Conservation (phyloP, 35 echinoderm and acorn worm species). For the Holothuria glaberrima region DNA sequence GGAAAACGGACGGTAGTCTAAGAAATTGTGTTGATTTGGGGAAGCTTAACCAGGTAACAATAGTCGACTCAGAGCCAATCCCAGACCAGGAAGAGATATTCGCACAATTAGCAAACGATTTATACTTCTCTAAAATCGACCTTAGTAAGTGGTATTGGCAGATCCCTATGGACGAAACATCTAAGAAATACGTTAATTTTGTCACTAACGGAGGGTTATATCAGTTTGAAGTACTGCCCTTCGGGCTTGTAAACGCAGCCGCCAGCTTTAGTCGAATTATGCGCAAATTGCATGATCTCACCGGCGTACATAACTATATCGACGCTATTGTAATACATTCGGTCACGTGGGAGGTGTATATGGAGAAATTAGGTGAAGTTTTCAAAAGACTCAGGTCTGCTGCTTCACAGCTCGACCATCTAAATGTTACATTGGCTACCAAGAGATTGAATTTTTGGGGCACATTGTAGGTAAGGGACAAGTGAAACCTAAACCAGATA, state of each 20-base stretch:
- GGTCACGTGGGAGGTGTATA: slow-evolving; percentile 53
- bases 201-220: slow-evolving; percentile 56
- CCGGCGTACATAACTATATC: slow-evolving; percentile 64
- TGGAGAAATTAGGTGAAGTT: slow-evolving; percentile 44
- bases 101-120: slow-evolving; percentile 60
- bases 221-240: slow-evolving; percentile 73
- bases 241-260: slow-evolving; percentile 65
- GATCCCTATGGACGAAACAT: slow-evolving; percentile 36
- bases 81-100: slow-evolving; percentile 73
- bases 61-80: slow-evolving; percentile 79
- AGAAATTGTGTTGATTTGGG: slow-evolving; percentile 70
- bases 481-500: slow-evolving; percentile 49
- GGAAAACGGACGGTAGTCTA: slow-evolving; percentile 68
- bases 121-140: slow-evolving; percentile 69
- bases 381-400: slow-evolving; percentile 49
- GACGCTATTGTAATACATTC: slow-evolving; percentile 65
- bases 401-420: slow-evolving; percentile 69
- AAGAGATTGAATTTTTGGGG: slow-evolving; percentile 65
- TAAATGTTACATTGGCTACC: slow-evolving; percentile 60
- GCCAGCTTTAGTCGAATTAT: slow-evolving; percentile 74
- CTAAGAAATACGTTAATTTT: slow-evolving; percentile 42
- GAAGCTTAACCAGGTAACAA: slow-evolving; percentile 58
- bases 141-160: slow-evolving; percentile 77
- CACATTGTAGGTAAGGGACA: slow-evolving; percentile 60
- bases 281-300: slow-evolving; percentile 50